Evolutionary conservation across 2,888 invertebrate species (phyloP).

Genomic region (Seladonia tumulorum): DNA sequence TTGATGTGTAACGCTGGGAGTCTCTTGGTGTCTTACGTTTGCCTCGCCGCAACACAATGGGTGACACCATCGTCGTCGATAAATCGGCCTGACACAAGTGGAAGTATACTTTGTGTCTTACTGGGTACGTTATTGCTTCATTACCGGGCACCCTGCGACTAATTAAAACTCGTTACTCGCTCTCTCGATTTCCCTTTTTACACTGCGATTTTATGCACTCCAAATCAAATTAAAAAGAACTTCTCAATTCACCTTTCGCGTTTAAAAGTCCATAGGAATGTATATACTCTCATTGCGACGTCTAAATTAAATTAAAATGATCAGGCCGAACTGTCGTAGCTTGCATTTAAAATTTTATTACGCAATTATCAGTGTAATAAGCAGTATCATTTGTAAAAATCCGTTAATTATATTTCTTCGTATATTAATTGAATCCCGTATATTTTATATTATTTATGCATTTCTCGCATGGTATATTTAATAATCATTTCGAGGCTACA

Average conservation of each 20-base stretch:
- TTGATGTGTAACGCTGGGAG: conserved; percentile 89
- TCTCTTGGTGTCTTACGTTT: conserved; percentile 88
- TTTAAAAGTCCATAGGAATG: neutral
- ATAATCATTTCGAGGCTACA: too few species aligned
- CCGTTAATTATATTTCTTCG: too few species aligned
- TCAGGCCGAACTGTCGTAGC: neutral
- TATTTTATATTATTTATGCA: neutral
- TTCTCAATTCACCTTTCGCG: neutral
- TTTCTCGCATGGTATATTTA: too few species aligned
- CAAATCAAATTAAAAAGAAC: neutral
- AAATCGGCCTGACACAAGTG: neutral
- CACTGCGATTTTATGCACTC: neutral
- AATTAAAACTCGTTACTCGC: neutral
- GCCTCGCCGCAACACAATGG: conserved; percentile 85
- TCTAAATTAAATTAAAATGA: neutral
- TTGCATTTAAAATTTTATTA: neutral
- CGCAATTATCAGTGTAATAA: too few species aligned
- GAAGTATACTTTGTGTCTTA: conserved; percentile 83
- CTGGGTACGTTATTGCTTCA: conserved; percentile 84
- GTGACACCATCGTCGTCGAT: conserved; percentile 50
- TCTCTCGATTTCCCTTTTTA: neutral
- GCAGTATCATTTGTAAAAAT: neutral
- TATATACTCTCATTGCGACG: neutral
- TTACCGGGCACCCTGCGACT: neutral
- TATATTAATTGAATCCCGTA: neutral